Evolutionary conservation across 2,797 vertebrate genomes (phyloP).

Genomic region (Hemitrygon akajei): DNA sequence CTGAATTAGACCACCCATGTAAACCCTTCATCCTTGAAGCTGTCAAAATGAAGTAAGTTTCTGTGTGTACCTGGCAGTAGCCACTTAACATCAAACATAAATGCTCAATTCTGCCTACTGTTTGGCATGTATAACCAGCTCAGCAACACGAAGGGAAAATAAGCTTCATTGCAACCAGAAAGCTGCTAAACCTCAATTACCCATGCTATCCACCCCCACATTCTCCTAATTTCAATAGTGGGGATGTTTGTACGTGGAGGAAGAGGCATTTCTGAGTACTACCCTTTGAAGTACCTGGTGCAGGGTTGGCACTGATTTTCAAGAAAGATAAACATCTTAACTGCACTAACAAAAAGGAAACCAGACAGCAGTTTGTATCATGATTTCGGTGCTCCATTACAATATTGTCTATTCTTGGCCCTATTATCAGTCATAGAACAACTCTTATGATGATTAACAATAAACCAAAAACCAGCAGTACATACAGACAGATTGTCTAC

Average conservation of each 20-base stretch:
- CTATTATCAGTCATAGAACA: background rate
- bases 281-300: background rate
- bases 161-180: background rate
- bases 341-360: background rate
- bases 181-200: background rate
- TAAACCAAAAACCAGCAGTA: background rate
- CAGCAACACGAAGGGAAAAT: background rate
- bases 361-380: background rate
- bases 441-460: background rate
- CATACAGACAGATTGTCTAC: background rate
- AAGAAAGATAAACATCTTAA: background rate
- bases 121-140: background rate
- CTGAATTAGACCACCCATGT: background rate
- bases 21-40: background rate
- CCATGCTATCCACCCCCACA: background rate
- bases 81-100: background rate
- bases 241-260: background rate
- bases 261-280: background rate
- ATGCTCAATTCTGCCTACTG: background rate
- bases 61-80: background rate
- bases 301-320: background rate
- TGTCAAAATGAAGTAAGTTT: background rate
- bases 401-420: background rate
- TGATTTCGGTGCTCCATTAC: background rate
- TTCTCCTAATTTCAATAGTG: background rate